A percentile compares a stretch with the other conserved stretches of the same genome.
phyloP scores from a whole-genome alignment of 2,797 vertebrate species.

The Lagocephalus sceleratus region DNA sequence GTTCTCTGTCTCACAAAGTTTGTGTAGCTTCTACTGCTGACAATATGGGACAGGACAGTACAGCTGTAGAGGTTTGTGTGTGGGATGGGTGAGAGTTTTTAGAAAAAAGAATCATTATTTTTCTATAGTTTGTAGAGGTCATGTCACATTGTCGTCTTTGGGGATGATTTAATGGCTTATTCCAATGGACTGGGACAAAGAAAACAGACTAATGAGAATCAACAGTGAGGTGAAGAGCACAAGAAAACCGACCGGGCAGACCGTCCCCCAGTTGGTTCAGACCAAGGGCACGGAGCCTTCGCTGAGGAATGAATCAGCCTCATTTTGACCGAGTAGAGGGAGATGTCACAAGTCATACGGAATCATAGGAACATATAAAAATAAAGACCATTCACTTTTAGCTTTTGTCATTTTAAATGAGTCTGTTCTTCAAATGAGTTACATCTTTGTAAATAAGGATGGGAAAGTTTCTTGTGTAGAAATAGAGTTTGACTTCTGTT shows the following conservation, averaged over 20 bases:
- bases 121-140: slow-evolving; percentile 72
- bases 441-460: slow-evolving; percentile 23
- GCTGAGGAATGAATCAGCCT: slow-evolving; percentile 63
- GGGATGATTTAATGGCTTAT: slow-evolving; percentile 61
- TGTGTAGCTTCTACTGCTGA: slow-evolving; percentile 50
- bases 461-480: neutral
- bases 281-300: slow-evolving; percentile 37
- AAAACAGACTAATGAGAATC: slow-evolving; percentile 53
- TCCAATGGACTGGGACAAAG: slow-evolving; percentile 43
- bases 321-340: slow-evolving; percentile 45
- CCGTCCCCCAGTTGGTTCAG: slow-evolving; percentile 22
- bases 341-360: slow-evolving; percentile 65
- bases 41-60: slow-evolving; percentile 57
- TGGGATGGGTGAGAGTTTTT: slow-evolving; percentile 25
- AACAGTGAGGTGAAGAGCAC: slow-evolving; percentile 57
- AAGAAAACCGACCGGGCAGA: slow-evolving; percentile 27
- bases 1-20: slow-evolving; percentile 48
- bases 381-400: slow-evolving; percentile 50
- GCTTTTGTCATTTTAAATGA: slow-evolving; percentile 48
- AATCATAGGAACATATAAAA: slow-evolving; percentile 51
- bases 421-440: slow-evolving; percentile 26
- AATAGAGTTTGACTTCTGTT: no score
- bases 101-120: slow-evolving; percentile 51
- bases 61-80: slow-evolving; percentile 34
- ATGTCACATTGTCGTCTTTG: slow-evolving; percentile 50